These are phyloP conservation scores for Pollenia griseotomentosa DNA, from an alignment of 2,888 invertebrate genomes.

Conservation along the genomic window DNA sequence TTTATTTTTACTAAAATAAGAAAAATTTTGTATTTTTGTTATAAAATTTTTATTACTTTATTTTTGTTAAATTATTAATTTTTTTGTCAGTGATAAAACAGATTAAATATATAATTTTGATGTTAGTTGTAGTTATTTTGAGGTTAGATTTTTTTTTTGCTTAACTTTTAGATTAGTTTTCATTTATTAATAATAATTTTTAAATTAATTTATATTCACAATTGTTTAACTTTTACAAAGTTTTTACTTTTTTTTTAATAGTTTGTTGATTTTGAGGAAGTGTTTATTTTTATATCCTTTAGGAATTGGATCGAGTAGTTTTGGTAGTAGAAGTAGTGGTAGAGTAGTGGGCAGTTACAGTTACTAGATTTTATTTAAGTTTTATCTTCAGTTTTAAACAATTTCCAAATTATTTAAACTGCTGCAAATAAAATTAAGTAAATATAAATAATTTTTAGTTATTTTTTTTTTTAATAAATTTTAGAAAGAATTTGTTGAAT, in stretches of 20 bases:
- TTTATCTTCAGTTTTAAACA: constrained; percentile 60
- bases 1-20: too few relatives aligned
- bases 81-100: too few relatives aligned
- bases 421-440: constrained; percentile 70
- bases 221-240: background rate
- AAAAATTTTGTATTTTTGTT: too few relatives aligned
- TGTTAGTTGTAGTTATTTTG: too few relatives aligned
- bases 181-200: too few relatives aligned
- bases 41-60: too few relatives aligned
- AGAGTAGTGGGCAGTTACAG: constrained; percentile 57
- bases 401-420: constrained; percentile 68
- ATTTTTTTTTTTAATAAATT: constrained; percentile 11
- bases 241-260: background rate
- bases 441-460: constrained; percentile 47
- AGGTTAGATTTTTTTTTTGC: too few relatives aligned
- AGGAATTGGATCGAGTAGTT: constrained; percentile 47
- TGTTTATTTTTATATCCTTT: constrained; percentile 32
- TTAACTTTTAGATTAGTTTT: too few relatives aligned
- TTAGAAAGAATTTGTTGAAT: background rate
- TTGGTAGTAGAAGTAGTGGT: constrained; percentile 55
- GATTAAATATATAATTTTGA: too few relatives aligned
- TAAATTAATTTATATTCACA: too few relatives aligned
- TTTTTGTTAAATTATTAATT: too few relatives aligned
- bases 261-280: background rate
- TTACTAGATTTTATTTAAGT: constrained; percentile 35